These are phyloP conservation scores for Pogona vitticeps DNA, from an alignment of 2,113 vertebrate species.

Conservation along the genomic window DNA sequence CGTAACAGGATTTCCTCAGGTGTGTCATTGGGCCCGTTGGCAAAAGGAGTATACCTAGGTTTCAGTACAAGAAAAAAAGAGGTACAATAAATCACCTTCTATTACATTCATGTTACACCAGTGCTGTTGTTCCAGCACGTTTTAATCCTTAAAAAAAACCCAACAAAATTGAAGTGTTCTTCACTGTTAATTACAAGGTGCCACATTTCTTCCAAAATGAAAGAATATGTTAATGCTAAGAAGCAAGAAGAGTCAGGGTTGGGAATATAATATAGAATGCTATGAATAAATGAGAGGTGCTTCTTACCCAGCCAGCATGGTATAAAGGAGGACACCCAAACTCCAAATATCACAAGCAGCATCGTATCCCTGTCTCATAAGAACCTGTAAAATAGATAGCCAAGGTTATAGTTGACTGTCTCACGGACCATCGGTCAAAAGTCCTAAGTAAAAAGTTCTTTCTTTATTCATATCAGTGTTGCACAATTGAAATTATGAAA, in stretches of 20 bases:
- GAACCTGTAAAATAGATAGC: conserved; percentile 76
- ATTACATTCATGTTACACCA: background rate
- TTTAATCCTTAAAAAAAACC: background rate
- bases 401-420: background rate
- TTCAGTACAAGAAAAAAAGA: background rate
- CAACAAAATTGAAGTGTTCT: background rate
- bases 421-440: background rate
- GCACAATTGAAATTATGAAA: too few species aligned
- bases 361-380: conserved; percentile 89
- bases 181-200: background rate
- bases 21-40: conserved; percentile 95
- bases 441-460: background rate
- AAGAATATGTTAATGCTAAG: background rate
- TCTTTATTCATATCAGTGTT: too few species aligned
- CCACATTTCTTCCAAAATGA: background rate
- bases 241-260: background rate
- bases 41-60: conserved; percentile 92
- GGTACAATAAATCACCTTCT: background rate
- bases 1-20: conserved; percentile 94
- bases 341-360: conserved; percentile 92
- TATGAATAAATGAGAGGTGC: background rate
- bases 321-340: conserved; percentile 88
- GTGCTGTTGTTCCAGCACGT: background rate
- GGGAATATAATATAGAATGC: background rate
- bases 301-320: conserved; percentile 87